phyloP scores from a whole-genome alignment of 2,797 vertebrate species.

The Fistularia tabacaria region DNA sequence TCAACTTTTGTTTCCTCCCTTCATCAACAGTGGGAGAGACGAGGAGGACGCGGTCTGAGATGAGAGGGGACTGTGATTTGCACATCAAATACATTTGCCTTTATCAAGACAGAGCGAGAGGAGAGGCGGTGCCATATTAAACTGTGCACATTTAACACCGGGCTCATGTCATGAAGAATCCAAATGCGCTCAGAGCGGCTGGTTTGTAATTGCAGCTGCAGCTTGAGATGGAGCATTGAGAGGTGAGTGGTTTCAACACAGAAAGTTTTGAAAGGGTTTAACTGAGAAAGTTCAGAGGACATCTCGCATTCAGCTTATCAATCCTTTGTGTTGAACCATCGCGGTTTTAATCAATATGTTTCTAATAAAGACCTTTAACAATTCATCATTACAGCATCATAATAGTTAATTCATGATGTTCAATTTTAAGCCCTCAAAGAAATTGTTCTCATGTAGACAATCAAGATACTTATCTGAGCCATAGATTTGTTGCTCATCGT shows the following conservation, averaged over 20 bases:
- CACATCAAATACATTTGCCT: background rate
- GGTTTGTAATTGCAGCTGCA: background rate
- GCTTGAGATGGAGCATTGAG: background rate
- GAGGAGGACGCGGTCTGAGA: slow-evolving; percentile 23
- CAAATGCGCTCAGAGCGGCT: background rate
- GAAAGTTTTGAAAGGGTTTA: background rate
- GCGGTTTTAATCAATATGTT: too few species aligned
- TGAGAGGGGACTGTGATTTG: background rate
- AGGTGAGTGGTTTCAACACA: background rate
- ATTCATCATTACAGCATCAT: too few species aligned
- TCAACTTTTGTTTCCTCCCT: slow-evolving; percentile 32
- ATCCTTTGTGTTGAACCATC: too few species aligned
- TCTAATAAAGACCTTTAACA: too few species aligned
- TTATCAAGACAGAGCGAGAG: background rate
- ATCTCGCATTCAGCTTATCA: too few species aligned
- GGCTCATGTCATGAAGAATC: background rate
- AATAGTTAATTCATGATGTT: too few species aligned
- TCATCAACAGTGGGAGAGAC: slow-evolving; percentile 25
- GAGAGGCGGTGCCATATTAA: background rate
- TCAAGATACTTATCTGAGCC: too few species aligned
- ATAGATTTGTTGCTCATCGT: too few species aligned
- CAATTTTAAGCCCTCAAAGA: too few species aligned
- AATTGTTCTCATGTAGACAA: too few species aligned
- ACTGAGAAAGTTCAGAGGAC: background rate
- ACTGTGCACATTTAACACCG: background rate